A percentile compares a stretch with the other conserved stretches of the same genome.
These are phyloP conservation scores for Tipula lateralis DNA, from an alignment of 2,888 invertebrate genomes.

Conservation along the genomic window DNA sequence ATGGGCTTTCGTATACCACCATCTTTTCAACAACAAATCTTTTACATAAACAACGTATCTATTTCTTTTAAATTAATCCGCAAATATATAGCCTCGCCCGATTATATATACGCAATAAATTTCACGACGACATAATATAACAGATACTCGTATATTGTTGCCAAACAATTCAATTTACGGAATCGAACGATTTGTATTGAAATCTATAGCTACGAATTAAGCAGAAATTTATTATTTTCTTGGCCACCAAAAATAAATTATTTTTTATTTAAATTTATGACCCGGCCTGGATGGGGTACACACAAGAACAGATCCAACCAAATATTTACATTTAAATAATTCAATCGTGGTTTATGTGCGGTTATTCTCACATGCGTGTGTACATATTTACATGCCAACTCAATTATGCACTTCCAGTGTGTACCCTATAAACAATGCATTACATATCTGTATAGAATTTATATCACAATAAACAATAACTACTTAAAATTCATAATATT, in stretches of 20 bases:
- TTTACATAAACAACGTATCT: not conserved
- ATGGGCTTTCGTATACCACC: not conserved
- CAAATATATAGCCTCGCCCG: not conserved
- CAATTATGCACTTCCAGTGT: not conserved
- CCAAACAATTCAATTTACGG: not conserved
- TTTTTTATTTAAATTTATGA: not conserved
- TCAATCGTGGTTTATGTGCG: not conserved
- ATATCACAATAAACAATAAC: not conserved
- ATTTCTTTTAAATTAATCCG: not conserved
- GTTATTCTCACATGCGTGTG: not conserved
- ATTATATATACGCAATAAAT: conserved; percentile 3
- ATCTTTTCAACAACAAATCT: not conserved
- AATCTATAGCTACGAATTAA: not conserved
- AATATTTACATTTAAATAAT: not conserved
- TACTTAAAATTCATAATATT: conserved; percentile 8
- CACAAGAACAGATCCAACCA: not conserved
- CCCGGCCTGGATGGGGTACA: not conserved
- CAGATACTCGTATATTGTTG: not conserved
- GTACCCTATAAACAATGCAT: not conserved
- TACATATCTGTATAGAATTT: not conserved
- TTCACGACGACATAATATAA: not conserved
- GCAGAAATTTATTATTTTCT: not conserved
- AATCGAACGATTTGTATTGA: not conserved
- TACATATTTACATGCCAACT: not conserved
- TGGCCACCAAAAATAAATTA: not conserved